A percentile compares a stretch with the other conserved stretches of the same genome.
These are phyloP conservation scores for Probosciger aterrimus DNA, from an alignment of 2,113 vertebrate species.

Conservation along the genomic window DNA sequence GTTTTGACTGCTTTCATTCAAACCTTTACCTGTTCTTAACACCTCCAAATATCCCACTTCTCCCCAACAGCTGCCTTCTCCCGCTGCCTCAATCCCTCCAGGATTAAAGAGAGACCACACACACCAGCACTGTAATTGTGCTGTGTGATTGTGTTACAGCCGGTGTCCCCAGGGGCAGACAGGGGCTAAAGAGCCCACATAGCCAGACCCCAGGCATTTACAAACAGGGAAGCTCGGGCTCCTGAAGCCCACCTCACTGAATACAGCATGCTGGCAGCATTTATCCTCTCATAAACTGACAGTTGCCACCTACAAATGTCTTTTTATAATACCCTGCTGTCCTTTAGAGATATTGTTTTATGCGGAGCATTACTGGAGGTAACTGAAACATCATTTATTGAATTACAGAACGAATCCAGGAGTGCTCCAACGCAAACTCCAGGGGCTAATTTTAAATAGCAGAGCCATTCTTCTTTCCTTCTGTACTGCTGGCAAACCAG, in stretches of 20 bases:
- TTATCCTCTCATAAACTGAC: not conserved
- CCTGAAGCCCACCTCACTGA: not conserved
- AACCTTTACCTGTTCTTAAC: not conserved
- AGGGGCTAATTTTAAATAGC: not conserved
- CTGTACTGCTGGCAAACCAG: not conserved
- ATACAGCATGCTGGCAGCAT: not conserved
- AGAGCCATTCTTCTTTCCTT: not conserved
- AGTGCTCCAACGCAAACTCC: not conserved
- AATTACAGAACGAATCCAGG: not conserved
- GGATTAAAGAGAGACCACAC: not conserved
- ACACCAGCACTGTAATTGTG: not conserved
- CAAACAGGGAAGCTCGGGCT: not conserved
- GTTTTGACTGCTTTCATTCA: not conserved
- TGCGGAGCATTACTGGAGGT: not conserved
- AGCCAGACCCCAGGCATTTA: not conserved
- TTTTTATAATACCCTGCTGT: not conserved
- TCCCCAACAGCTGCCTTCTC: not conserved
- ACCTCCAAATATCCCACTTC: not conserved
- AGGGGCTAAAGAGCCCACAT: not conserved
- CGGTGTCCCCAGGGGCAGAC: not conserved
- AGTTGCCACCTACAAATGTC: not conserved
- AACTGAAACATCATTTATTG: fast-evolving
- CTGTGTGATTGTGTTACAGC: not conserved
- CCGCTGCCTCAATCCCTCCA: not conserved
- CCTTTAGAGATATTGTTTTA: not conserved